Conservation (phyloP, 2,888 invertebrate species). For the Carpatolechia fugitivella region DNA sequence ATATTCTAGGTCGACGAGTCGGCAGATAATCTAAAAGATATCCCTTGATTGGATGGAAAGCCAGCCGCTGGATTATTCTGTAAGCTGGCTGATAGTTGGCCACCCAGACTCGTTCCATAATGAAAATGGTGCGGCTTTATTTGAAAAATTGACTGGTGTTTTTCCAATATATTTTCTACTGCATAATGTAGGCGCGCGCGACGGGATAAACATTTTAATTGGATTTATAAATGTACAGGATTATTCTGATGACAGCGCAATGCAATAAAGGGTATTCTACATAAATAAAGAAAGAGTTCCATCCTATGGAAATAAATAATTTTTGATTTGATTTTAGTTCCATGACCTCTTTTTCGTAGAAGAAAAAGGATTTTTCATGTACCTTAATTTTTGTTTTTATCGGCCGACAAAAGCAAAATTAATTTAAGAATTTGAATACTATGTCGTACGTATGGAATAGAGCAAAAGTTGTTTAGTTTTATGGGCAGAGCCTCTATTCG, state of each 20-base stretch:
- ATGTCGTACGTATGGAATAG: no score
- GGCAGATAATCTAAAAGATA: constrained; percentile 17
- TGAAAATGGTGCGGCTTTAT: neutral
- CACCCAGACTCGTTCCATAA: neutral
- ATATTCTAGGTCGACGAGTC: constrained; percentile 9
- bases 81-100: neutral
- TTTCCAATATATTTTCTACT: neutral
- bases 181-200: neutral
- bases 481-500: no score
- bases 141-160: neutral
- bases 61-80: neutral
- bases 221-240: neutral
- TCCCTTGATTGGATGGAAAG: constrained; percentile 20
- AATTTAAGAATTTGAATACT: no score
- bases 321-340: no score
- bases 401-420: no score
- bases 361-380: no score
- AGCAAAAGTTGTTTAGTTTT: no score
- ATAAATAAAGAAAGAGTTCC: no score
- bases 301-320: no score
- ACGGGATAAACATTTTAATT: neutral
- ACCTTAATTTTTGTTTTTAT: no score
- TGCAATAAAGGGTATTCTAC: no score
- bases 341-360: no score
- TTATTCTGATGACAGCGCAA: neutral